Evolutionary conservation across 2,888 invertebrate genomes (phyloP).

Genomic region (Cylindroiulus punctatus): DNA sequence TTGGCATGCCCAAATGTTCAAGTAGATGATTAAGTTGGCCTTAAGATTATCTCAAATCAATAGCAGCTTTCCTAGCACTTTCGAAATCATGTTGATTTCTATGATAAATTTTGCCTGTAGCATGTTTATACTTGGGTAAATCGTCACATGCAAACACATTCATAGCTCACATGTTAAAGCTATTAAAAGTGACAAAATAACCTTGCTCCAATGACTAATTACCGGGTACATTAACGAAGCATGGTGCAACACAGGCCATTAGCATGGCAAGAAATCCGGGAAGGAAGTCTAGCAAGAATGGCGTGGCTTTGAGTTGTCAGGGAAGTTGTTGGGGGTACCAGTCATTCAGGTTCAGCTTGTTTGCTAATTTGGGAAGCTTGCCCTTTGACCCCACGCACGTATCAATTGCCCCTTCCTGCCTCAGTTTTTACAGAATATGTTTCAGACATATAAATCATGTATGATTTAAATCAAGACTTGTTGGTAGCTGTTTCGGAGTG

Average conservation of each 20-base stretch:
- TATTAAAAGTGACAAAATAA: neutral
- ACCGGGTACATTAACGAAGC: neutral
- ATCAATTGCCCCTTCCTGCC: neutral
- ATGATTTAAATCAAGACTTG: neutral
- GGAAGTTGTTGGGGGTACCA: too few relatives aligned
- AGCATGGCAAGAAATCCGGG: neutral
- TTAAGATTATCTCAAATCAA: too few relatives aligned
- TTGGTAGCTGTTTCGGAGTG: neutral
- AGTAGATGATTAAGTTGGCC: too few relatives aligned
- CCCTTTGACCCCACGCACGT: constrained; percentile 32
- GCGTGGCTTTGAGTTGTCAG: too few relatives aligned
- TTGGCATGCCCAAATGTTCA: neutral
- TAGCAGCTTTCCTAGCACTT: too few relatives aligned
- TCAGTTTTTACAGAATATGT: neutral
- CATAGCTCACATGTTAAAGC: too few relatives aligned
- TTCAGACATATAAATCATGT: too few relatives aligned
- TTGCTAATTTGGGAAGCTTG: neutral
- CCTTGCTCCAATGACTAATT: neutral
- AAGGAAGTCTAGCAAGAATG: too few relatives aligned
- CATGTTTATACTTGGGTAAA: too few relatives aligned
- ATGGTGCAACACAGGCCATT: constrained; percentile 17
- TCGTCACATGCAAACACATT: too few relatives aligned
- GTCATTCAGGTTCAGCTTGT: constrained; percentile 3
- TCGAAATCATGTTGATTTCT: too few relatives aligned
- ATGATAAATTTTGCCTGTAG: too few relatives aligned